Conservation (phyloP, 1,140 invertebrate species). For the Saccostrea glomerata region DNA sequence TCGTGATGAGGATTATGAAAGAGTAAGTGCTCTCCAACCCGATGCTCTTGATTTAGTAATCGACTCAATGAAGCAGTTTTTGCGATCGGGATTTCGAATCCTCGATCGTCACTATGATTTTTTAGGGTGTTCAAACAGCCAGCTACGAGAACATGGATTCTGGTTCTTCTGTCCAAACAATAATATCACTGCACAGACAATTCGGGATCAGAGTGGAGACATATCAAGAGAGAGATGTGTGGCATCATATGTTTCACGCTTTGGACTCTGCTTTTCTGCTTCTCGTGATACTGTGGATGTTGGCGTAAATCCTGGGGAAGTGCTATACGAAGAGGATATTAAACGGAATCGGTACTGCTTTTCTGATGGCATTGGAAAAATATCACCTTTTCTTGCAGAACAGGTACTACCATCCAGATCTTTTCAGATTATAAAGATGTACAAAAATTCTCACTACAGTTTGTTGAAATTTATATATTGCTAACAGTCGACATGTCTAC, state of each 20-base stretch:
- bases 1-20: slow-evolving; percentile 48
- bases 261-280: slow-evolving; percentile 46
- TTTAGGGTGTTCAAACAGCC: slow-evolving; percentile 46
- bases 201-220: slow-evolving; percentile 24
- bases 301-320: neutral
- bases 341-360: slow-evolving; percentile 19
- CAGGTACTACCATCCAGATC: neutral
- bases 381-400: slow-evolving; percentile 33
- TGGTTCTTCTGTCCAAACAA: slow-evolving; percentile 44
- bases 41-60: slow-evolving; percentile 13
- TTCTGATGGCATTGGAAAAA: slow-evolving; percentile 46
- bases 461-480: no score
- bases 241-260: slow-evolving; percentile 44
- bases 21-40: neutral
- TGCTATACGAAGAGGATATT: neutral
- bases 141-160: slow-evolving; percentile 44
- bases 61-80: neutral
- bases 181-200: slow-evolving; percentile 19
- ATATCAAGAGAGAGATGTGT: slow-evolving; percentile 30
- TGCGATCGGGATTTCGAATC: slow-evolving; percentile 36
- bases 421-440: no score
- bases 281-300: slow-evolving; percentile 37
- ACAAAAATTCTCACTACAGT: no score
- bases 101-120: slow-evolving; percentile 19
- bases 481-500: no score